A percentile compares a stretch with the other conserved stretches of the same genome.
These are phyloP conservation scores for Anarrhichthys ocellatus DNA, from an alignment of 2,113 vertebrate genomes.

Conservation along the genomic window DNA sequence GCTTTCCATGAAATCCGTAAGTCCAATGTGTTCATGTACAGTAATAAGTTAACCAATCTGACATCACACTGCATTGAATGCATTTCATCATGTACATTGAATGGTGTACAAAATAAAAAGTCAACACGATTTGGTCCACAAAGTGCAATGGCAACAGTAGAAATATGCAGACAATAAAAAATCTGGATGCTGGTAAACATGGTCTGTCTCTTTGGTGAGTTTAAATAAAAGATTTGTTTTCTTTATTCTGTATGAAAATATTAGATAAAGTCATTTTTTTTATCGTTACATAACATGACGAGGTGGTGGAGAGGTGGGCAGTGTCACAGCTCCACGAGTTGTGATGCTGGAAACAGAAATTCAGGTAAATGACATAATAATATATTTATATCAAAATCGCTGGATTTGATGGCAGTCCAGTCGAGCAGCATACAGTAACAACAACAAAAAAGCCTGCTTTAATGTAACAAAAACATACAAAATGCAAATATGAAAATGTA, in stretches of 20 bases:
- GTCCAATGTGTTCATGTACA: conserved; percentile 37
- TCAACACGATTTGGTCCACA: conserved; percentile 29
- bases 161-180: conserved; percentile 39
- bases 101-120: conserved; percentile 48
- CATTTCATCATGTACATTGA: conserved; percentile 40
- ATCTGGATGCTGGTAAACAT: conserved; percentile 53
- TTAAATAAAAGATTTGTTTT: conserved; percentile 36
- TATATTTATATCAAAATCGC: conserved; percentile 49
- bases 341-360: conserved; percentile 9
- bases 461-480: conserved; percentile 38
- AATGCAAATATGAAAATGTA: conserved; percentile 37
- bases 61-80: conserved; percentile 43
- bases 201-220: conserved; percentile 72
- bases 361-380: background rate
- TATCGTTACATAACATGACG: background rate
- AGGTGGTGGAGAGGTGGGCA: background rate
- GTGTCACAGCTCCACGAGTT: background rate
- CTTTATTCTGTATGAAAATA: conserved; percentile 38
- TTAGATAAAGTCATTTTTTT: conserved; percentile 1
- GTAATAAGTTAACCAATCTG: conserved; percentile 32
- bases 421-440: conserved; percentile 18
- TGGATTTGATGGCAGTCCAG: conserved; percentile 13
- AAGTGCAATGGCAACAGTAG: conserved; percentile 46
- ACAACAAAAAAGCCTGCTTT: background rate
- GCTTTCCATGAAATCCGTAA: conserved; percentile 23